Evolutionary conservation across 2,888 invertebrate genomes (phyloP), one percentile per base, ranked within the genome.

Genomic region (Monochamus alternatus): DNA sequence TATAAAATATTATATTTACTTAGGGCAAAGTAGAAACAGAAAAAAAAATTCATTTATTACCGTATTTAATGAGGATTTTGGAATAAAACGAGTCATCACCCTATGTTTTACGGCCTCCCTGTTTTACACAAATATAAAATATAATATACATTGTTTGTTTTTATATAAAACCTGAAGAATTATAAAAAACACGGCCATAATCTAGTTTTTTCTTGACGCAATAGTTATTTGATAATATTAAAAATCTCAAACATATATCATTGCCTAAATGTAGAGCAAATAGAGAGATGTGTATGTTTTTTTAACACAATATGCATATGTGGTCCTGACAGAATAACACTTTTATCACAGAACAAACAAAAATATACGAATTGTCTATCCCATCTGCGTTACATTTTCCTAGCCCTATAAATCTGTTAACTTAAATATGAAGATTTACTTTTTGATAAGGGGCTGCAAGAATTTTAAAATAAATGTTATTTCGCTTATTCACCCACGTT

Each of bases 401-500:
- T 63, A 43, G 43, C 44, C 58, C 64, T 65, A 73, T 73, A 73
- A 73, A 73, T 73, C 73, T 71, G 51, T 52, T 52, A 52, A 66
- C 66, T 66, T 66, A 52, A 71, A 71, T 52, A 52, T n/a, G 47
- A 71, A 73, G 67, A 73, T 81, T 79, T 80, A 78, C 75, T 77
- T 77, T 76, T 69, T 75, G 79, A 79, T 79, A 79, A 78, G 75
- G 73, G 52, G 52, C 68, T 75, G 68, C 75, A 78, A 78, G 79
- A 77, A 77, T 80, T 80, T 77, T 80, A 76, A 76, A 77, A 78
- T 77, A 81, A 81, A 82, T 82, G 80, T 82, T 82, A 82, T 82
- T 82, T 75, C 75, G 78, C 78, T 80, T 82, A 73, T 75, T 75
- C 73, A 62, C 64, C 60, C 72, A 80, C 76, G 80, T 75, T 80